These are phyloP conservation scores for Scolopax bukidnonensis DNA, from an alignment of 2,797 vertebrate species.

Conservation along the genomic window DNA sequence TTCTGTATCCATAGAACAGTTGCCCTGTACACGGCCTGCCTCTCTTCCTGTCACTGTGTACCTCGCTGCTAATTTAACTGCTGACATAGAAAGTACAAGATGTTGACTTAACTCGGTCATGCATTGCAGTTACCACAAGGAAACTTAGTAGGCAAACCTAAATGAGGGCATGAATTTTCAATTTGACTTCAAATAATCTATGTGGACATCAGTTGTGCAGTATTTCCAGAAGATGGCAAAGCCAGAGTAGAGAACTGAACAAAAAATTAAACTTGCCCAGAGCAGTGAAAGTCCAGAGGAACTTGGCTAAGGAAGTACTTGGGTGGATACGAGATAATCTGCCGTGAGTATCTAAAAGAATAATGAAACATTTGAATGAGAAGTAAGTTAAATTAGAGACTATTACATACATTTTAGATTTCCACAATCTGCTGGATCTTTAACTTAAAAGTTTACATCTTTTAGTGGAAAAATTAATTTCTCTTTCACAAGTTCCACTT, in stretches of 20 bases:
- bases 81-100: not conserved
- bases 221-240: not conserved
- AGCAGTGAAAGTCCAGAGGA: not conserved
- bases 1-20: rapidly evolving
- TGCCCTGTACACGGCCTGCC: not conserved
- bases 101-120: not conserved
- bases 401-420: conserved; percentile 29
- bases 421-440: conserved; percentile 63
- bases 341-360: not conserved
- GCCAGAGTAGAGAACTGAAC: not conserved
- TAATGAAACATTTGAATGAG: not conserved
- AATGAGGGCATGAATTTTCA: not conserved
- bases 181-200: not conserved
- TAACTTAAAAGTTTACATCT: conserved; percentile 81
- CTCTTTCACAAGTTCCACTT: conserved; percentile 86
- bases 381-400: conserved; percentile 30
- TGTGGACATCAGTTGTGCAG: not conserved
- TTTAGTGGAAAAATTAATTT: conserved; percentile 84
- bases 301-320: not conserved
- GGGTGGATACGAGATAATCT: not conserved
- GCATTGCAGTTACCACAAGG: not conserved
- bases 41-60: not conserved
- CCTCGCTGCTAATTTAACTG: not conserved
- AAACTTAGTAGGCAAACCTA: not conserved
- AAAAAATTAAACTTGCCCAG: not conserved